Evolutionary conservation across 2,888 invertebrate genomes (phyloP).

Genomic region (Caenorhabditis sulstoni): DNA sequence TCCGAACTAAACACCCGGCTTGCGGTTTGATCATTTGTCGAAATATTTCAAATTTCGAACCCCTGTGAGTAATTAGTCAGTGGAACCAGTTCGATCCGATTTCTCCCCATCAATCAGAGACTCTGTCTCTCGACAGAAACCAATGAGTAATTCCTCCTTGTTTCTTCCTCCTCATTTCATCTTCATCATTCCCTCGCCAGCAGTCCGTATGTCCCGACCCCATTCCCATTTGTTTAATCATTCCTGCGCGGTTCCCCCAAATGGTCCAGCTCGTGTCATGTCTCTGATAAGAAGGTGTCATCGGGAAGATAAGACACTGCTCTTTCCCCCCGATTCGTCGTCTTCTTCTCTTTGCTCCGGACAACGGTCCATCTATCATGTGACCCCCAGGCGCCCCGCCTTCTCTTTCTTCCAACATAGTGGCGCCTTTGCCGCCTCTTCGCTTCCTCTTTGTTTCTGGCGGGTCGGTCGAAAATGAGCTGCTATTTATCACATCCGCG

Average conservation of each 20-base stretch:
- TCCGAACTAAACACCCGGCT: too few relatives aligned
- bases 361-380: conserved; percentile 45
- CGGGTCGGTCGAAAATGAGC: conserved; percentile 32
- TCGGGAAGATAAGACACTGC: neutral
- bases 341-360: neutral
- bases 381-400: conserved; percentile 23
- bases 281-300: conserved; percentile 22
- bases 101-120: conserved; percentile 32
- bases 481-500: conserved; percentile 45
- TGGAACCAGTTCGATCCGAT: conserved; percentile 15
- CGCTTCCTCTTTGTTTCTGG: conserved; percentile 11
- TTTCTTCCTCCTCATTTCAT: conserved; percentile 29
- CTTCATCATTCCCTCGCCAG: conserved; percentile 5
- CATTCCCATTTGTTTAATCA: conserved; percentile 9
- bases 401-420: conserved; percentile 14
- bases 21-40: neutral
- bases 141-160: conserved; percentile 45
- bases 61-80: neutral
- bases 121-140: conserved; percentile 8
- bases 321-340: neutral
- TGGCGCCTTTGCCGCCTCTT: conserved; percentile 12
- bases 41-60: neutral
- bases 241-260: neutral
- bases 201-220: conserved; percentile 1
- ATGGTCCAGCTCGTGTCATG: conserved; percentile 18